A percentile compares a stretch with the other conserved stretches of the same genome.
Evolutionary conservation across 2,797 vertebrate genomes (phyloP).

Genomic region (Gymnodraco acuticeps): DNA sequence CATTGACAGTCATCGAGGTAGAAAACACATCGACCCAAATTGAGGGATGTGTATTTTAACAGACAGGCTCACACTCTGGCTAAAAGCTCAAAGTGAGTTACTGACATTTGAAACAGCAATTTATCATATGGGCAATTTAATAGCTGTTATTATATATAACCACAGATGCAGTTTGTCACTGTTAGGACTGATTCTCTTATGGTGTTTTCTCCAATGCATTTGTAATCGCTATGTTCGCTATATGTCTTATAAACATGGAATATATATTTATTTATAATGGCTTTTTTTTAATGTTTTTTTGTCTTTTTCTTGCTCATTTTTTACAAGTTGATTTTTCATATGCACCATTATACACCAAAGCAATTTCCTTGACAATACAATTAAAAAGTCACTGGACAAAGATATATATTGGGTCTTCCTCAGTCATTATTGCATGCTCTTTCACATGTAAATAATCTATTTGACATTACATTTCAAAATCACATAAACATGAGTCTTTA

Average conservation of each 20-base stretch:
- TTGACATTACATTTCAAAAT: not conserved
- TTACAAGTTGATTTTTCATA: too few species aligned
- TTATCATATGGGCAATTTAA: not conserved
- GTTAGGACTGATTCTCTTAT: not conserved
- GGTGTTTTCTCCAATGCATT: too few species aligned
- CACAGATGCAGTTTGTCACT: not conserved
- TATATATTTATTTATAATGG: too few species aligned
- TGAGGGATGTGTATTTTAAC: constrained; percentile 5
- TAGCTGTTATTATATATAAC: constrained; percentile 1
- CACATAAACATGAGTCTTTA: not conserved
- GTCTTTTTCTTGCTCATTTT: too few species aligned
- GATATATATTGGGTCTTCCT: not conserved
- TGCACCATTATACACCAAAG: too few species aligned
- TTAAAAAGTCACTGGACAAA: not conserved
- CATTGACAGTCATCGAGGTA: not conserved
- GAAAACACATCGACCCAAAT: constrained; percentile 2
- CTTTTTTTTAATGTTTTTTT: too few species aligned
- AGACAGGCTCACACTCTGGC: not conserved
- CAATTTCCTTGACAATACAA: too few species aligned
- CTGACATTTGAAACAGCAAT: constrained; percentile 3
- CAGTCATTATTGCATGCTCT: not conserved
- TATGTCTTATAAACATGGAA: too few species aligned
- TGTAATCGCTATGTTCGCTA: too few species aligned
- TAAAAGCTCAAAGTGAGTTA: not conserved
- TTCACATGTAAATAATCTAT: not conserved